Percentiles rank a stretch among this genome's conserved stretches.
These are phyloP conservation scores for Cliona cf. orientalis DNA, from an alignment of 37 sponge, comb jelly and placozoan species.

Conservation along the genomic window DNA sequence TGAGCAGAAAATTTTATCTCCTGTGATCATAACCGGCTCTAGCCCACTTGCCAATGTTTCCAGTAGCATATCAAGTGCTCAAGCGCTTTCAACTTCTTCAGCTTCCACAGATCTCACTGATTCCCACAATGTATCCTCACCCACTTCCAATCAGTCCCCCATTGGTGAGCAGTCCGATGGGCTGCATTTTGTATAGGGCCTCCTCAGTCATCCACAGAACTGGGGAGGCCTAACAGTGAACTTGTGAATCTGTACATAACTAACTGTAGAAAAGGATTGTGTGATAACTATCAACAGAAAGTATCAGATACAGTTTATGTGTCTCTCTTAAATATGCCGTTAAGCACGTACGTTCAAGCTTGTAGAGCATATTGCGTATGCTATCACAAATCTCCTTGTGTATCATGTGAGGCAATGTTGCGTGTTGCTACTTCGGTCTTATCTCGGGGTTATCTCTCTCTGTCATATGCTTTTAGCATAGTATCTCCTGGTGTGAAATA, in stretches of 20 bases:
- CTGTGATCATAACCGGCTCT: too few relatives aligned
- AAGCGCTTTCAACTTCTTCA: too few relatives aligned
- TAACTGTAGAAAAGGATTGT: not conserved
- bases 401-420: not conserved
- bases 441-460: not conserved
- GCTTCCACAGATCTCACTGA: too few relatives aligned
- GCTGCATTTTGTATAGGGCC: slow-evolving; percentile 7
- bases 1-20: too few relatives aligned
- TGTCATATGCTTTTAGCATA: slow-evolving; percentile 21
- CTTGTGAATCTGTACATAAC: not conserved
- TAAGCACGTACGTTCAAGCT: slow-evolving; percentile 8
- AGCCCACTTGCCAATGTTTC: too few relatives aligned
- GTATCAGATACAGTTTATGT: slow-evolving; percentile 6
- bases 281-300: not conserved
- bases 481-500: slow-evolving; percentile 22
- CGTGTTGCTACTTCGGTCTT: not conserved
- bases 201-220: not conserved
- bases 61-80: too few relatives aligned
- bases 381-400: slow-evolving; percentile 1
- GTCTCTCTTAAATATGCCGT: not conserved
- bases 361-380: not conserved
- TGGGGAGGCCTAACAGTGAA: slow-evolving; percentile 17
- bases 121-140: too few relatives aligned
- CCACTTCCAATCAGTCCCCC: too few relatives aligned
- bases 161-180: too few relatives aligned